Evolutionary conservation across 2,888 invertebrate genomes (phyloP), one percentile per base, ranked within the genome.

Genomic region (Nasonia oneida): DNA sequence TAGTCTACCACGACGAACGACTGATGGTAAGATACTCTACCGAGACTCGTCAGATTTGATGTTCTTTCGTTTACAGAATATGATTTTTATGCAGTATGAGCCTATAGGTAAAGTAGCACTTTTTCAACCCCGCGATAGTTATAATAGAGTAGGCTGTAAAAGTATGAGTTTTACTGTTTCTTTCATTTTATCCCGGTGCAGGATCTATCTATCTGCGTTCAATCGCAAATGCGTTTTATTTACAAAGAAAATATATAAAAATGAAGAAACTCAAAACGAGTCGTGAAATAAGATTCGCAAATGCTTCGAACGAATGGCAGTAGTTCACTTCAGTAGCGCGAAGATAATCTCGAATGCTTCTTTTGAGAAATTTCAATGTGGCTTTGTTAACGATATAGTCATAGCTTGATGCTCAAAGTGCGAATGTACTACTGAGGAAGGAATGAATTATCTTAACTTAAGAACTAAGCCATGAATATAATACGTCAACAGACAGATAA

Each of bases 21-120:
- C 39, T 6, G 8, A 75, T 53, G 42, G 57, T 75, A 47, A 64
- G 42, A 57, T 50, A 70, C 18, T 64, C 57, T 15, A 77, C 8
- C 29, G 15, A 70, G n/a, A 74, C 39, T 37, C n/a, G 64, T n/a
- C 4, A 50, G 29, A 61, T 76, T 61, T 47, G 1, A 81, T 70
- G 47, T 64, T 76, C 37, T 71, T 71, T 78, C 23, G 47, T 85
- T 74, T 79, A 82, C 74, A 82, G 81, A 75, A 75, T 86, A 81
- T 83, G 75, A 47, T 61, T 83, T 80, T 79, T 86, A 50, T 71
- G 76, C 79, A 74, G 71, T 81, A 77, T 64, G 61, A 82, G 39
- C 81, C 78, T 84, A 84, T 15, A 84, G 84, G 74, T 84, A 82
- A 84, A 82, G 61, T 84, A 82, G 77, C 78, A 81, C 82, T 86